Base-by-base conservation (phyloP, 2,113 vertebrate species). In the Oryzias woworae region DNA sequence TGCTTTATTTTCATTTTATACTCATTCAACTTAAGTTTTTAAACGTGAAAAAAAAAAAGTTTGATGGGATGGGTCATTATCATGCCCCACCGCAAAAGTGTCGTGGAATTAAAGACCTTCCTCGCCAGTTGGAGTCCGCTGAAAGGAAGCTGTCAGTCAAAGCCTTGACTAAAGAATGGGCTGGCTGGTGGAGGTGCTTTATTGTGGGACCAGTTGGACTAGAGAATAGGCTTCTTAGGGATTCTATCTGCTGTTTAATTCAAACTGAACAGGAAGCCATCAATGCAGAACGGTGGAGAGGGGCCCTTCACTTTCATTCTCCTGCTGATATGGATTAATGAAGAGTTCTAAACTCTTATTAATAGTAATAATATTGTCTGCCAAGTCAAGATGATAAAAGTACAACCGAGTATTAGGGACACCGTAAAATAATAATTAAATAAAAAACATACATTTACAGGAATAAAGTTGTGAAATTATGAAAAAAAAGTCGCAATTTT, bases 71-170 rank as follows among this genome's bases (percentile, higher is more conserved):
- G 77, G 83, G 81, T 82, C 78, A 85, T 88, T 90, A 90, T 90
- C 87, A 88, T 85, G 82, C 84, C 85, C 87, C 89, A 84, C 88
- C 87, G 87, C 73, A 92, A 92, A 92, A 93, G 82, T 88, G 90
- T 87, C 87, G 36, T 91, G 88, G 92, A 94, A 94, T 93, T 87
- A 91, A 93, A 92, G 81, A 90, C 92, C 90, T 93, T 91, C 91
- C 92, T 86, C 82, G 90, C 87, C 86, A 91, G 92, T 90, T 78
- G 77, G 85, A 92, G 89, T 89, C 87, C 80, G 78, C 83, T 95
- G 93, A 98, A 97, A 94, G 89, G 94, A 88, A 84, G 92, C 93
- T 93, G 93, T 96, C 94, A 94, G 89, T 94, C 94, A 94, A 87
- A 87, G 92, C 70, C 92, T 87, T 93, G 91, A 94, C 93, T 95